Evolutionary conservation across 2,888 invertebrate genomes (phyloP), one percentile per base, ranked within the genome.

Genomic region (Pristionchus mayeri): DNA sequence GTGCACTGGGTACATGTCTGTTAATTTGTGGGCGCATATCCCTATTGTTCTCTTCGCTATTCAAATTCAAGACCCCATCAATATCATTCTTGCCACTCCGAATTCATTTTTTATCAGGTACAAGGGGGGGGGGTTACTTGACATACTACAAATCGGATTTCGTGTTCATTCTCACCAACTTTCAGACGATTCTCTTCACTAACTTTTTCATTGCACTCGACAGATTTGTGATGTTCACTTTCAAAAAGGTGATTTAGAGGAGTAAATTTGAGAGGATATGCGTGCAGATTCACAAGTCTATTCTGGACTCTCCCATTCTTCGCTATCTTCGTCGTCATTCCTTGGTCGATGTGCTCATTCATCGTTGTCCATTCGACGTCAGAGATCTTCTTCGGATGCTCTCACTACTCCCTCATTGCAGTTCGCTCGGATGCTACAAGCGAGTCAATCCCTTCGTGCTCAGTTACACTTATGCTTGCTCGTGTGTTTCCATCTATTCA

Each of bases 351-450:
- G 71, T 71, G 71, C 71, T 40, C 71, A 2, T 71, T 71, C 24
- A 71, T 71, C 24, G 71, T 71, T 2, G 71, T 24, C 30, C 71
- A 71, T 24, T 71, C 71, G 24, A 71, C 71, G 71, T 71, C 40
- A 11, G 71, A 3, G 11, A 30, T 30, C 21, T 7, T 54, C 18
- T 67, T 40, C 11, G 2, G 37, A 21, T 21, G 9, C n/a, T 67
- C 37, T 30, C 7, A 34, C 13, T 37, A 37, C n/a, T 71, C 40
- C n/a, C 0, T 40, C 11, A 40, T 71, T 44, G 24, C 24, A 71
- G 71, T n/a, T 71, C 40, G 11, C 71, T 71, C 48, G 76, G 76
- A 11, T 76, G 76, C 76, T 76, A 76, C 50, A 76, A 76, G 50
- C 76, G 76, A 27, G 76, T 76, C 30, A 52, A 76, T 34, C 76